Percentiles rank a stretch among this genome's conserved stretches.
phyloP scores from a whole-genome alignment of 2,797 vertebrate species.

The Synanceia verrucosa region DNA sequence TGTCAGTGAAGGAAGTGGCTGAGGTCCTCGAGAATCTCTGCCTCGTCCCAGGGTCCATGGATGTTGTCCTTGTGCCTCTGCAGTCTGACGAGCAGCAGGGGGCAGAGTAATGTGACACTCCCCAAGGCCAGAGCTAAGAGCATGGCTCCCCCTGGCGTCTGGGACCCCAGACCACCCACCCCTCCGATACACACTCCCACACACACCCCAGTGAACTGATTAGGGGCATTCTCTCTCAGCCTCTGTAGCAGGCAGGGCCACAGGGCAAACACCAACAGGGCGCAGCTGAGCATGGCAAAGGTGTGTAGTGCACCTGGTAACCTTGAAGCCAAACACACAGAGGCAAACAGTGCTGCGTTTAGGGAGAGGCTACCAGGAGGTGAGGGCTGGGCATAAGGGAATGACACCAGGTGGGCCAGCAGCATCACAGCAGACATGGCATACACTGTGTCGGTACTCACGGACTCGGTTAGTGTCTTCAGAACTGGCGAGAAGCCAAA shows the following conservation, averaged over 20 bases:
- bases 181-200: slow-evolving; percentile 85
- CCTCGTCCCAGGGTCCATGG: slow-evolving; percentile 98
- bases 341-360: slow-evolving; percentile 96
- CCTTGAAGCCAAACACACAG: slow-evolving; percentile 94
- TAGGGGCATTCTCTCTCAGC: slow-evolving; percentile 82
- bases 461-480: slow-evolving; percentile 95
- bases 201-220: slow-evolving; percentile 85
- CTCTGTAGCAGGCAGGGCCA: slow-evolving; percentile 96
- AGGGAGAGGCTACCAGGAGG: slow-evolving; percentile 95
- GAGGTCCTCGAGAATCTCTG: slow-evolving; percentile 95
- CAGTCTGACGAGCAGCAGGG: slow-evolving; percentile 89
- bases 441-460: slow-evolving; percentile 97
- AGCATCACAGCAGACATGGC: slow-evolving; percentile 97
- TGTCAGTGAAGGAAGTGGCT: slow-evolving; percentile 84
- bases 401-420: slow-evolving; percentile 93
- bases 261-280: slow-evolving; percentile 94
- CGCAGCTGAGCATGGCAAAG: slow-evolving; percentile 94
- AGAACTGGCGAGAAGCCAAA: slow-evolving; percentile 96
- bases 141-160: slow-evolving; percentile 84
- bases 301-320: slow-evolving; percentile 92
- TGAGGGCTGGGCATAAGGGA: slow-evolving; percentile 86
- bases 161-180: slow-evolving; percentile 82
- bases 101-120: slow-evolving; percentile 88
- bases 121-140: slow-evolving; percentile 87
- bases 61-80: slow-evolving; percentile 98